phyloP scores from a whole-genome alignment of 2,888 invertebrate genomes.

The Alitta virens region DNA sequence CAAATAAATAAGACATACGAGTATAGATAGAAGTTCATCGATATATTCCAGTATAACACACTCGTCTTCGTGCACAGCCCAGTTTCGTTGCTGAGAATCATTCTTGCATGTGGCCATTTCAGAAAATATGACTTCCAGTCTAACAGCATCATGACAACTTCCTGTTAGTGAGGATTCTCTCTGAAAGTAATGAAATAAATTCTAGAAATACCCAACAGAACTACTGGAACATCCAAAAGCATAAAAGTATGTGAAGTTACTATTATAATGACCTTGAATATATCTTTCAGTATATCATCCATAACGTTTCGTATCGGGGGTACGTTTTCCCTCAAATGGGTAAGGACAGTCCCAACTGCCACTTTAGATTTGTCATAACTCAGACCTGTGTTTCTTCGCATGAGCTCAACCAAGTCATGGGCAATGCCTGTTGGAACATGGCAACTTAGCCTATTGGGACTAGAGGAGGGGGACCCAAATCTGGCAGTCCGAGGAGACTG shows the following conservation, averaged over 20 bases:
- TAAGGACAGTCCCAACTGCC: slow-evolving; percentile 44
- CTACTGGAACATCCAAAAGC: too few species aligned
- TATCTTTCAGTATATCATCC: slow-evolving; percentile 17
- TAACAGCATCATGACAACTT: slow-evolving; percentile 79
- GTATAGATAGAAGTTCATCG: slow-evolving; percentile 55
- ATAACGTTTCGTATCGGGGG: slow-evolving; percentile 17
- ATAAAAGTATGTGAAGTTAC: too few species aligned
- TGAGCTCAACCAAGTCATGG: slow-evolving; percentile 38
- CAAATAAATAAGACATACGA: slow-evolving; percentile 38
- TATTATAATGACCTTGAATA: background rate
- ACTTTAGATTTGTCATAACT: slow-evolving; percentile 43
- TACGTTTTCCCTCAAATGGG: slow-evolving; percentile 24
- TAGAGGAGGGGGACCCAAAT: too few species aligned
- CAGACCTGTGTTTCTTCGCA: slow-evolving; percentile 42
- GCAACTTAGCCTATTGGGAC: too few species aligned
- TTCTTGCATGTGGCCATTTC: slow-evolving; percentile 86
- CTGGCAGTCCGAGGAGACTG: too few species aligned
- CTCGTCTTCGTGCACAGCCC: slow-evolving; percentile 94
- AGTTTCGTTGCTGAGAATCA: slow-evolving; percentile 91
- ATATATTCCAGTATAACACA: slow-evolving; percentile 82
- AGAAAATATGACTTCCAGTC: slow-evolving; percentile 78
- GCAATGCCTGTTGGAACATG: slow-evolving; percentile 35
- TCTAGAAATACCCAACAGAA: too few species aligned
- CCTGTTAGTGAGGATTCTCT: slow-evolving; percentile 54
- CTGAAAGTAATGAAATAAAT: too few species aligned